phyloP scores from a whole-genome alignment of 1,140 invertebrate genomes.

The Bombus sylvicola region DNA sequence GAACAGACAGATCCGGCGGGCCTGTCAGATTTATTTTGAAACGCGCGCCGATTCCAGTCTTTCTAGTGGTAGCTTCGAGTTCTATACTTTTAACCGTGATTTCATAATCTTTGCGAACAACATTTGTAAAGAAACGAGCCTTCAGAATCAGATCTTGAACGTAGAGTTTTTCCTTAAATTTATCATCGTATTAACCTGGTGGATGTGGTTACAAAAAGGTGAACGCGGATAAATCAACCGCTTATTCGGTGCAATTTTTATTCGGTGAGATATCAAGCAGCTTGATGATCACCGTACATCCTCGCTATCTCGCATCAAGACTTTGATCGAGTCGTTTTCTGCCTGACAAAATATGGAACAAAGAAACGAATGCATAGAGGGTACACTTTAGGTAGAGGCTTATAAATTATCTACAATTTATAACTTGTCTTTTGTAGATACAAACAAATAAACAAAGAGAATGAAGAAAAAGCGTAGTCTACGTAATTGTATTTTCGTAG shows the following conservation, averaged over 20 bases:
- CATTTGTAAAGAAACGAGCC: not conserved
- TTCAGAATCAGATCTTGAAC: not conserved
- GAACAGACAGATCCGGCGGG: slow-evolving; percentile 21
- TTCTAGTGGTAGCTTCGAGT: not conserved
- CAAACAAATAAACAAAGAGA: too few relatives aligned
- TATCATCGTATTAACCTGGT: not conserved
- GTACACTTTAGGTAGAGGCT: too few relatives aligned
- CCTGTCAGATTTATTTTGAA: slow-evolving; percentile 65
- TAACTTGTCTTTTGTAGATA: too few relatives aligned
- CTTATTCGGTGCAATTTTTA: not conserved
- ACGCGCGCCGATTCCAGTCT: not conserved
- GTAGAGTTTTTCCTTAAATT: not conserved
- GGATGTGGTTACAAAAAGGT: not conserved
- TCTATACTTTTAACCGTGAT: slow-evolving; percentile 48
- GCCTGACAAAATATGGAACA: too few relatives aligned
- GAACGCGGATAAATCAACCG: slow-evolving; percentile 30
- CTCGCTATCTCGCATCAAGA: slow-evolving; percentile 16
- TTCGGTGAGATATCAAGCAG: not conserved
- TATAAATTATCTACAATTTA: too few relatives aligned
- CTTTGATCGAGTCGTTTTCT: too few relatives aligned
- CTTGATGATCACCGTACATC: not conserved
- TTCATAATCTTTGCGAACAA: slow-evolving; percentile 31
- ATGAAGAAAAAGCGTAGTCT: not conserved
- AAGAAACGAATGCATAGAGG: too few relatives aligned
- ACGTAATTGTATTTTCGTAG: not conserved